These are phyloP conservation scores for Oplegnathus fasciatus DNA, from an alignment of 2,113 vertebrate species.

Conservation along the genomic window DNA sequence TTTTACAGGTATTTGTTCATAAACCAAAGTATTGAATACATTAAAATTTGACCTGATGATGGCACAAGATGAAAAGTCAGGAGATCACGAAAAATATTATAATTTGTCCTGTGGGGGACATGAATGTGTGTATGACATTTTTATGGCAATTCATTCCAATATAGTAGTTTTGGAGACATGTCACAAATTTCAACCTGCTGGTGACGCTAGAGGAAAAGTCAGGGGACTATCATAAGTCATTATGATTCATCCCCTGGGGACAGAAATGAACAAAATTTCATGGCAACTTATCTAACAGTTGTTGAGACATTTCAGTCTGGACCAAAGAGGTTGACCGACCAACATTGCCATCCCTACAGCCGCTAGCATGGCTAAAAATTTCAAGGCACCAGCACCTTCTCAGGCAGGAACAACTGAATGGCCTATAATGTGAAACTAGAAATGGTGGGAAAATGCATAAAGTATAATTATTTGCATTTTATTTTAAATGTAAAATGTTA, in stretches of 20 bases:
- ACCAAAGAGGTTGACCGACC: background rate
- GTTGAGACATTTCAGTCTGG: background rate
- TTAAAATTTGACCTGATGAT: too few species aligned
- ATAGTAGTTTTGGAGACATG: too few species aligned
- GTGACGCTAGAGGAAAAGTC: background rate
- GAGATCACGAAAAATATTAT: background rate
- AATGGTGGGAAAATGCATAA: background rate
- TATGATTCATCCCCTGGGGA: background rate
- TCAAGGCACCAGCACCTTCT: too few species aligned
- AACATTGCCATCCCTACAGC: background rate
- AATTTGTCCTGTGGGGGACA: background rate
- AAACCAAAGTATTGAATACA: background rate
- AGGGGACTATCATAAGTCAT: background rate
- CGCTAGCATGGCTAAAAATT: too few species aligned
- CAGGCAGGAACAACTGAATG: too few species aligned
- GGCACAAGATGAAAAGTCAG: background rate
- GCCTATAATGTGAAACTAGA: background rate
- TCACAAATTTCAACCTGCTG: background rate
- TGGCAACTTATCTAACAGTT: background rate
- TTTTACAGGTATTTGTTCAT: background rate
- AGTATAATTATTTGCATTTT: too few species aligned
- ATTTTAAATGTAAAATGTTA: background rate
- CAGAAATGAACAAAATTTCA: background rate
- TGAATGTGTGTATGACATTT: background rate
- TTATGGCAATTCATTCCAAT: too few species aligned